Base-by-base conservation (phyloP, 2,113 vertebrate species). In the Pseudopipra pipra region DNA sequence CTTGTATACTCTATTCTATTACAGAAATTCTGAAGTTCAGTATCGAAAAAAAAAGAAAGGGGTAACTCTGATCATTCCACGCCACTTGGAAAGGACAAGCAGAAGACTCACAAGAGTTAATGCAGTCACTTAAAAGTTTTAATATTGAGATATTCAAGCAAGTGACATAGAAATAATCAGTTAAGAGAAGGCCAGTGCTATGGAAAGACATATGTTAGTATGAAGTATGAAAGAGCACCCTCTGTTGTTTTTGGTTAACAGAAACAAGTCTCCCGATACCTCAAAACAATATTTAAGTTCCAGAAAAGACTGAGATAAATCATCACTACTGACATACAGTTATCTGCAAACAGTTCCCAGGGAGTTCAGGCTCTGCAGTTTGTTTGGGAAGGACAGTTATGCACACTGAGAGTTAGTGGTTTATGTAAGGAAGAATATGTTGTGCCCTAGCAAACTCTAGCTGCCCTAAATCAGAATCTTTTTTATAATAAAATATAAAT, bases 191-290 rank as follows among this genome's bases (percentile, higher is more conserved):
- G 27, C 59, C 73, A 73, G 65, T 62, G 91, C 77, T 86, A 59
- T 59, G 81, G 89, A 94, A 95, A 91, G 70, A 74, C 8, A 44
- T 49, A 35, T 41, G 39, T 68, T 70, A 68, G 70, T 76, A 87
- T 87, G 89, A 81, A 79, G 77, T 19, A 97, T 82, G 93, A 93
- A 94, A 95, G 91, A 94, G 91, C 95, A 95, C 93, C 87, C 91
- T 95, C 94, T 96, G 81, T 95, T 94, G 96, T 95, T 94, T 95
- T 93, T 79, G 70, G 70, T 82, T 89, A 87, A 89, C 85, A 96
- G 71, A 96, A 93, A 77, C 74, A 95, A 82, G 58, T 81, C 90
- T 95, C 90, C 35, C 0, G 24, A 86, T 74, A 94, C 72, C 51
- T 93, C 85, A 65, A 80, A 91, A 63, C 63, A 92, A 70, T 51